A percentile compares a stretch with the other conserved stretches of the same genome.
Evolutionary conservation across 2,113 vertebrate genomes (phyloP).

Genomic region (Buteo buteo): DNA sequence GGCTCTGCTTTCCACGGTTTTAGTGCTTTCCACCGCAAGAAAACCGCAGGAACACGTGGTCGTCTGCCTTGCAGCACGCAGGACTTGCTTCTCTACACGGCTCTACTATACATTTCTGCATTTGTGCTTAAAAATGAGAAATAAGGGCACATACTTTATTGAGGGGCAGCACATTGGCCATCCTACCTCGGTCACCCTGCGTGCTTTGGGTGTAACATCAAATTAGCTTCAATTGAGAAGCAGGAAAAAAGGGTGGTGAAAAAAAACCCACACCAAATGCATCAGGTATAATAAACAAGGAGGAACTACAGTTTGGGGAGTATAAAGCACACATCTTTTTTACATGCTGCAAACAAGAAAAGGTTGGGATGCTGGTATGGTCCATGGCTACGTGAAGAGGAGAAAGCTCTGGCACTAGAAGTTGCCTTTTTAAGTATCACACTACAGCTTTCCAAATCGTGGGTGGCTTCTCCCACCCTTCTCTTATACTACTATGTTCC

Average conservation of each 20-base stretch:
- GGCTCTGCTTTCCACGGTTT: not conserved
- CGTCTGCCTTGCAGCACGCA: rapidly evolving
- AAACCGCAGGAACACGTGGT: rapidly evolving
- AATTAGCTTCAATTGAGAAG: not conserved
- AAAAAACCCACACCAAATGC: not conserved
- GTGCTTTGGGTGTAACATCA: not conserved
- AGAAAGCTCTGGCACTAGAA: not conserved
- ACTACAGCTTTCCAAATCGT: not conserved
- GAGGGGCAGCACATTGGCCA: rapidly evolving
- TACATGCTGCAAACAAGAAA: not conserved
- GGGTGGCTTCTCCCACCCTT: not conserved
- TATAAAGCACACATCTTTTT: not conserved
- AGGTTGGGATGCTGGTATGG: not conserved
- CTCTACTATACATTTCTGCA: too few relatives aligned
- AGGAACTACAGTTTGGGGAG: not conserved
- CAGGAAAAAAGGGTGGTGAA: not conserved
- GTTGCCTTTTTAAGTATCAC: not conserved
- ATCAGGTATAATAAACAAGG: not conserved
- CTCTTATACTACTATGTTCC: not conserved
- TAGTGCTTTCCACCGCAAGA: not conserved
- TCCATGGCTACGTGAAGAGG: not conserved
- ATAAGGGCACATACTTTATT: not conserved
- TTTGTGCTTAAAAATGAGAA: not conserved
- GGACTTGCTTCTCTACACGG: not conserved
- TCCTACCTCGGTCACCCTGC: rapidly evolving